Evolutionary conservation across 2,888 invertebrate genomes (phyloP).

Genomic region (Diarsia rubi): DNA sequence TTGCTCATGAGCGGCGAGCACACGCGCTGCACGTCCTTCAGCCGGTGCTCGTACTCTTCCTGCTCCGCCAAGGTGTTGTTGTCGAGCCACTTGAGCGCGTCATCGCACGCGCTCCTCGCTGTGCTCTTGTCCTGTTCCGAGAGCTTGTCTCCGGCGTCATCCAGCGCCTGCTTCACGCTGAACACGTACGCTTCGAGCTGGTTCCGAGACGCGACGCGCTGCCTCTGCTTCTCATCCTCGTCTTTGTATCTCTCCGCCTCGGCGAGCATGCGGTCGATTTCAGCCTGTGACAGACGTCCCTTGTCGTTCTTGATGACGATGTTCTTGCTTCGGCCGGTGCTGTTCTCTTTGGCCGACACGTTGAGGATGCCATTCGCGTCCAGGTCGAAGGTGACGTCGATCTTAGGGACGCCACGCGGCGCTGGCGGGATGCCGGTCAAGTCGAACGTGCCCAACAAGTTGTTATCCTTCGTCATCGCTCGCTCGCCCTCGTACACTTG

Average conservation of each 20-base stretch:
- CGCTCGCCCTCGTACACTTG: constrained; percentile 95
- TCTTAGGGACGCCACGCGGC: constrained; percentile 92
- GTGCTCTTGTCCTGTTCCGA: constrained; percentile 91
- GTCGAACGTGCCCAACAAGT: constrained; percentile 92
- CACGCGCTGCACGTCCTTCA: constrained; percentile 91
- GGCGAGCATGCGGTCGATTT: constrained; percentile 95
- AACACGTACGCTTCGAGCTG: constrained; percentile 94
- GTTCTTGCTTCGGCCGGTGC: constrained; percentile 93
- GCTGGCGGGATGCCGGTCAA: constrained; percentile 93
- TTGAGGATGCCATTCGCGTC: constrained; percentile 96
- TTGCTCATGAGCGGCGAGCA: constrained; percentile 92
- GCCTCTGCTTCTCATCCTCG: constrained; percentile 93
- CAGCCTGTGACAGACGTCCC: constrained; percentile 94
- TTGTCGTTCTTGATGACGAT: constrained; percentile 96
- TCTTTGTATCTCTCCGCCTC: constrained; percentile 94
- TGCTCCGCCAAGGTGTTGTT: constrained; percentile 92
- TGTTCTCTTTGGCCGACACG: constrained; percentile 94
- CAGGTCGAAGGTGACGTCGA: constrained; percentile 94
- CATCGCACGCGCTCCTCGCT: constrained; percentile 89
- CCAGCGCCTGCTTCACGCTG: constrained; percentile 92
- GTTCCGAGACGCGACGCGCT: constrained; percentile 93
- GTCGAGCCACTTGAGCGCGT: constrained; percentile 93
- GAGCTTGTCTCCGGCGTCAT: constrained; percentile 92
- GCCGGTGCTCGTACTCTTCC: constrained; percentile 92
- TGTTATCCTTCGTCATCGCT: constrained; percentile 95